Evolutionary conservation across 2,797 vertebrate genomes (phyloP).

Genomic region (Threskiornis aethiopicus): DNA sequence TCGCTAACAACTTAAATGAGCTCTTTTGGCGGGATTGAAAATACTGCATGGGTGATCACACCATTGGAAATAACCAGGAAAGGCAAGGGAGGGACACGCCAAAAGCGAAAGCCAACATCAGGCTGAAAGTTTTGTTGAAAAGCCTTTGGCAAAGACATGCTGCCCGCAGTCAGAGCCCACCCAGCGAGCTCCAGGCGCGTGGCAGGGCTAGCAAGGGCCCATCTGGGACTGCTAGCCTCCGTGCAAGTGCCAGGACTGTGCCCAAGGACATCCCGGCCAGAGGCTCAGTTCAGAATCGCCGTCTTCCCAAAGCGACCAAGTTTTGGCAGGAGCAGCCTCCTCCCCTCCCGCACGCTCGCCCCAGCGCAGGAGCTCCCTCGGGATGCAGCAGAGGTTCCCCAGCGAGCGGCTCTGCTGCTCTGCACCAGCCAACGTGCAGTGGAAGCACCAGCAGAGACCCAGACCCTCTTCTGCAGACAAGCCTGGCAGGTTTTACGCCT

Average conservation of each 20-base stretch:
- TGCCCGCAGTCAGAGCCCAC: fast-evolving
- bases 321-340: neutral
- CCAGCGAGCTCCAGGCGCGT: fast-evolving
- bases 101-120: neutral
- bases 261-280: neutral
- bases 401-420: neutral
- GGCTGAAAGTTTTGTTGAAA: neutral
- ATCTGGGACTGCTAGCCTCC: fast-evolving
- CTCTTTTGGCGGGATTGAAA: neutral
- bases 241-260: fast-evolving
- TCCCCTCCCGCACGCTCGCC: fast-evolving
- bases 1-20: neutral
- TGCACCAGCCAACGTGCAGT: fast-evolving
- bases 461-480: neutral
- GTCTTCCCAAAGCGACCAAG: neutral
- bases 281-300: neutral
- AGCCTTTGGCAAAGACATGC: neutral
- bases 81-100: neutral
- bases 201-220: neutral
- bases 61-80: neutral
- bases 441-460: neutral
- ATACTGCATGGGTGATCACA: neutral
- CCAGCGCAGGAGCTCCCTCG: neutral
- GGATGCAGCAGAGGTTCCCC: neutral
- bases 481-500: neutral